A percentile compares a stretch with the other conserved stretches of the same genome.
phyloP scores from a whole-genome alignment of 2,888 invertebrate genomes.

The Melolontha melolontha region DNA sequence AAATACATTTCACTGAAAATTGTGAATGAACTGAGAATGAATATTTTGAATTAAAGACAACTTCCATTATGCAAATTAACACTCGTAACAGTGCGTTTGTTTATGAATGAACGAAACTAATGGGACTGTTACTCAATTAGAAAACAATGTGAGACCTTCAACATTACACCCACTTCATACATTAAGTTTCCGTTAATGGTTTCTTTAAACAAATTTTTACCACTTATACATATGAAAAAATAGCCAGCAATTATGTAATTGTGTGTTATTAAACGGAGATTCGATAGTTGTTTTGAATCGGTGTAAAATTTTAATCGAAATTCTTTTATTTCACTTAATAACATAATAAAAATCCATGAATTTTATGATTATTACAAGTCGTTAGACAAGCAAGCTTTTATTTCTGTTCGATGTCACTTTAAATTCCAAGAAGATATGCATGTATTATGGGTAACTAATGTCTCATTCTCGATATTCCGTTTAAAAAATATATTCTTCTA shows the following conservation, averaged over 20 bases:
- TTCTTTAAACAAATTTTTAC: constrained; percentile 23
- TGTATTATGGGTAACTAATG: no score
- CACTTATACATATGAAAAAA: constrained; percentile 1
- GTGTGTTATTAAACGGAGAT: neutral
- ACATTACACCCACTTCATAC: constrained; percentile 20
- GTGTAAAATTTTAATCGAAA: neutral
- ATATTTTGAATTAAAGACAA: constrained; percentile 27
- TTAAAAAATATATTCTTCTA: no score
- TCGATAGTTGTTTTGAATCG: constrained; percentile 4
- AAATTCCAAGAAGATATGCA: no score
- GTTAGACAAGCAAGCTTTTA: no score
- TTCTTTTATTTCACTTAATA: neutral
- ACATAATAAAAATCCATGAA: no score
- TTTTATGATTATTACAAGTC: no score
- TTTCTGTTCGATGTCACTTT: no score
- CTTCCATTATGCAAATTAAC: constrained; percentile 17
- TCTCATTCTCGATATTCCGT: no score
- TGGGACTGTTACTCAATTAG: constrained; percentile 6
- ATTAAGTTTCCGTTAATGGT: constrained; percentile 18
- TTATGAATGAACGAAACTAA: constrained; percentile 18
- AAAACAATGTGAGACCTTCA: constrained; percentile 33
- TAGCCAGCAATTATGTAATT: constrained; percentile 11
- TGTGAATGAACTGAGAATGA: constrained; percentile 16
- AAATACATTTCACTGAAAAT: no score
- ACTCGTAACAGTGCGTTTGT: constrained; percentile 2